These are phyloP conservation scores for Orcinus orca DNA, from an alignment of 2,113 vertebrate genomes.

Conservation along the genomic window DNA sequence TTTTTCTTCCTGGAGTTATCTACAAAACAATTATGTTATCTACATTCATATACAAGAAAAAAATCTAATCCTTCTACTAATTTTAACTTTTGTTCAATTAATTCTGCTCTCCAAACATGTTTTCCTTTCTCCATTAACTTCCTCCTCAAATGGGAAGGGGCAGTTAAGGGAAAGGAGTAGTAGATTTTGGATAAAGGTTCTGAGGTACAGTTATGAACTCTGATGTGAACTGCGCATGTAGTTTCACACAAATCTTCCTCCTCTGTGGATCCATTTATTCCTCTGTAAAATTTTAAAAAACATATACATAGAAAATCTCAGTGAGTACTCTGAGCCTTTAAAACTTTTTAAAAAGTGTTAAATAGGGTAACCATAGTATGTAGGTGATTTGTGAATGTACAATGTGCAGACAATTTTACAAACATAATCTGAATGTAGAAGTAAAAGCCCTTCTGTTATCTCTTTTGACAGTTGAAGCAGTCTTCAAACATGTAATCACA, in stretches of 20 bases:
- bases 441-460: background rate
- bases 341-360: background rate
- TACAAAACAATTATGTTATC: background rate
- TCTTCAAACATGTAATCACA: background rate
- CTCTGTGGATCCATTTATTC: background rate
- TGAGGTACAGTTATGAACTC: background rate
- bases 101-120: background rate
- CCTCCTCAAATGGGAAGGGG: background rate
- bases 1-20: background rate
- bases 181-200: background rate
- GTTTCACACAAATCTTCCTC: background rate
- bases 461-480: background rate
- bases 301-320: background rate
- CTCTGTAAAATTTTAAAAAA: background rate
- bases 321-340: background rate
- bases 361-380: background rate
- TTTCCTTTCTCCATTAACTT: background rate
- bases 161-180: background rate
- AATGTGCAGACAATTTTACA: background rate
- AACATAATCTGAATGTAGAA: background rate
- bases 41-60: background rate
- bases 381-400: background rate
- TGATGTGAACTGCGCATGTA: background rate
- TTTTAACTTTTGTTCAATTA: background rate
- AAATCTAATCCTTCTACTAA: background rate